These are phyloP conservation scores for Cygnus olor DNA, from an alignment of 2,797 vertebrate species.

Conservation along the genomic window DNA sequence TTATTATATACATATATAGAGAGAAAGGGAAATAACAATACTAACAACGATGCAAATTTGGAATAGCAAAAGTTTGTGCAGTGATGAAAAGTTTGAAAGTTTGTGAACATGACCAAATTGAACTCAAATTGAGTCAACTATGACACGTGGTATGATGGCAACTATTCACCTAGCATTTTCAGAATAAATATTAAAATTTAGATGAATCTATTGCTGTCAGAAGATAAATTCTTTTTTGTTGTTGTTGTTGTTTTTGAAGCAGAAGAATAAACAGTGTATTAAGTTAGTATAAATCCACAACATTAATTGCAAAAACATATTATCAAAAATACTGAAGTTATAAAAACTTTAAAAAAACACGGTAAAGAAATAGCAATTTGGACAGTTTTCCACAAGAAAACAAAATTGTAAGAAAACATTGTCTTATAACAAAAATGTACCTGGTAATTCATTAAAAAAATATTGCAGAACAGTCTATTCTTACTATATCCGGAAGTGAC, in stretches of 20 bases:
- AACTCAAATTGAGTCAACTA: not conserved
- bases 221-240: not conserved
- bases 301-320: not conserved
- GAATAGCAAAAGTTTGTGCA: not conserved
- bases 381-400: not conserved
- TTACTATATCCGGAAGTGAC: not conserved
- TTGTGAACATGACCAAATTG: not conserved
- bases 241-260: not conserved
- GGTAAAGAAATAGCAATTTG: not conserved
- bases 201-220: not conserved
- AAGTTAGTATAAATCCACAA: not conserved
- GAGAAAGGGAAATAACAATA: not conserved
- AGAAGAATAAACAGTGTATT: not conserved
- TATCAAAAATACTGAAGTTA: not conserved
- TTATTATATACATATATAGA: too few relatives aligned
- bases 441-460: not conserved
- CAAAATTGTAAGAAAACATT: not conserved
- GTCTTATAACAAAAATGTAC: not conserved
- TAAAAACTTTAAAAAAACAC: not conserved
- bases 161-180: not conserved
- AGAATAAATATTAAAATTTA: not conserved
- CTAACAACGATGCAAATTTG: not conserved
- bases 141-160: not conserved
- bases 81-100: not conserved
- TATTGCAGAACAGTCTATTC: conserved; percentile 13